phyloP scores from a whole-genome alignment of 2,797 vertebrate genomes.

The Acrossocheilus wenchowensis region DNA sequence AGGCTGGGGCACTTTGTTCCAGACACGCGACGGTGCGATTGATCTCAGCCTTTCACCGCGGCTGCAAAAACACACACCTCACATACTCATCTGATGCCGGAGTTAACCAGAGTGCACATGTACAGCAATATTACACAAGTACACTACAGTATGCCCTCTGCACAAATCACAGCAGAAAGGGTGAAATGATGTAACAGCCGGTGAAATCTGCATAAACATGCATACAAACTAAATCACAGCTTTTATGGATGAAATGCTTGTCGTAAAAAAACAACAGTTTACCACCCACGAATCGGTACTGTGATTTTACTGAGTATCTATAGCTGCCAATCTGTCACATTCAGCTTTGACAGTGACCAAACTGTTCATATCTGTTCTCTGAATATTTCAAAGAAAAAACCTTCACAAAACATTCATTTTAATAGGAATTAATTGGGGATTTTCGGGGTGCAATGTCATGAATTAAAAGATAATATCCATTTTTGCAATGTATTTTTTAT shows the following conservation, averaged over 20 bases:
- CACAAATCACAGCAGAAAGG: not conserved
- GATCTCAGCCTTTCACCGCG: constrained; percentile 68
- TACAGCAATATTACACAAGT: not conserved
- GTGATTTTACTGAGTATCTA: not conserved
- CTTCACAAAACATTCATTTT: not conserved
- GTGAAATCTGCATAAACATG: not conserved
- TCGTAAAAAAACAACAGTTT: not conserved
- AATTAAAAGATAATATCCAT: not conserved
- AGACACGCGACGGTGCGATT: constrained; percentile 68
- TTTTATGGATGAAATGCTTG: not conserved
- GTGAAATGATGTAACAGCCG: not conserved
- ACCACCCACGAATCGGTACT: not conserved
- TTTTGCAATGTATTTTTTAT: not conserved
- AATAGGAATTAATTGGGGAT: not conserved
- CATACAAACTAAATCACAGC: not conserved
- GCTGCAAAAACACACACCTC: constrained; percentile 31
- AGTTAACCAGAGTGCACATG: not conserved
- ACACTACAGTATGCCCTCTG: not conserved
- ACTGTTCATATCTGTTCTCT: not conserved
- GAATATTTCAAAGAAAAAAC: not conserved
- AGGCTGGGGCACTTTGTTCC: constrained; percentile 75
- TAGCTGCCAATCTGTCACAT: too few relatives aligned
- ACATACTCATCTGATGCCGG: not conserved
- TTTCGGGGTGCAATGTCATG: not conserved
- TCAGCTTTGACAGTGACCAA: not conserved